Conservation (phyloP, 2,113 vertebrate species). For the Epinephelus fuscoguttatus region DNA sequence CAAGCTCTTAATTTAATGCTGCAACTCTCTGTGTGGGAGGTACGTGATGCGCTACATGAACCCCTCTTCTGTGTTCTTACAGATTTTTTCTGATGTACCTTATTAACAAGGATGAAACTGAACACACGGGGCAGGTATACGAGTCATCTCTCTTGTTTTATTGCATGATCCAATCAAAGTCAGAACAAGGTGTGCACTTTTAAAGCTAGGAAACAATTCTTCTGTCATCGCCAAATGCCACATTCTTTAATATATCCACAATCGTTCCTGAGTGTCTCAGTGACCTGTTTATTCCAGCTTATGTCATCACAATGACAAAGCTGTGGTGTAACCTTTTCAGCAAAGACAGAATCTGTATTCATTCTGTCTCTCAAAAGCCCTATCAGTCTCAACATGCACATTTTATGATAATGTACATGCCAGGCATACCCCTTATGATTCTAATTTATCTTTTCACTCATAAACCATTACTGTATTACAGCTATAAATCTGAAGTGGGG, state of each 20-base stretch:
- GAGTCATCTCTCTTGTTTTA: conserved; percentile 26
- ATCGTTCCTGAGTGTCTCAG: not conserved
- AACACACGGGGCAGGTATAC: conserved; percentile 86
- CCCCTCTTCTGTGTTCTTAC: conserved; percentile 39
- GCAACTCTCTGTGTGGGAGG: not conserved
- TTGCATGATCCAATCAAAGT: conserved; percentile 19
- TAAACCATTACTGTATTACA: not conserved
- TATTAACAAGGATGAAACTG: conserved; percentile 86
- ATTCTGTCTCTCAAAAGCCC: conserved; percentile 40
- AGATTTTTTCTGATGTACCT: conserved; percentile 87
- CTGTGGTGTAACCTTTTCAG: conserved; percentile 67
- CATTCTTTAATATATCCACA: conserved; percentile 19
- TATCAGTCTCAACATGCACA: conserved; percentile 29
- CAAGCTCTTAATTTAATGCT: not conserved
- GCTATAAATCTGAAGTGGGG: not conserved
- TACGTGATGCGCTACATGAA: conserved; percentile 16
- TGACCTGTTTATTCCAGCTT: conserved; percentile 58
- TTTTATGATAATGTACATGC: conserved; percentile 55
- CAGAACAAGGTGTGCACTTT: conserved; percentile 6
- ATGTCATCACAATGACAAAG: conserved; percentile 39
- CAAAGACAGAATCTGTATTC: conserved; percentile 51
- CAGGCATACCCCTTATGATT: conserved; percentile 30
- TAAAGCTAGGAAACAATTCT: conserved; percentile 10
- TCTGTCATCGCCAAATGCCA: conserved; percentile 15
- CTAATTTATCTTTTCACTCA: conserved; percentile 4